phyloP scores from a whole-genome alignment of 64 coral and sea anemone species.

The Trachythela sp. region DNA sequence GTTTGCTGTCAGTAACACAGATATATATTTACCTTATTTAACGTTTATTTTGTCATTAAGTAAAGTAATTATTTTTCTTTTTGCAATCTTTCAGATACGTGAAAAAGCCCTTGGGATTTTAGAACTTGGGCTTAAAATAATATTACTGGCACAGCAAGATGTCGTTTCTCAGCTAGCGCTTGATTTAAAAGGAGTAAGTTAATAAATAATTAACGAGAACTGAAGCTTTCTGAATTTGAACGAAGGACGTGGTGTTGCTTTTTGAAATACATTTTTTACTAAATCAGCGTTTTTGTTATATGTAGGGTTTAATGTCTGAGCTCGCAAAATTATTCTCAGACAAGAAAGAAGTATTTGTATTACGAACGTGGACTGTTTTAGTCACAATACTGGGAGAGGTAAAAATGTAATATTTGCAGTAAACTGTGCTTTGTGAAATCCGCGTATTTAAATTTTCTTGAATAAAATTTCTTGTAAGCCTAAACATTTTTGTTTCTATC shows the following conservation, averaged over 20 bases:
- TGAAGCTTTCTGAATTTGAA: too few species aligned
- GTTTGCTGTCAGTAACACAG: background rate
- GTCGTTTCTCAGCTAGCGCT: conserved; percentile 43
- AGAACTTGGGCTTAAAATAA: conserved; percentile 49
- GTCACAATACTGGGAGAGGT: conserved; percentile 86
- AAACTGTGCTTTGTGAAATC: background rate
- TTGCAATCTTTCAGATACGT: conserved; percentile 43
- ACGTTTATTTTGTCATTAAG: too few species aligned
- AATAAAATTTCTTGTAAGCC: background rate
- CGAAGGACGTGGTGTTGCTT: too few species aligned
- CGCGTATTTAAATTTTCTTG: background rate
- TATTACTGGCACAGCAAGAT: conserved; percentile 46
- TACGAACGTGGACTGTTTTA: conserved; percentile 72
- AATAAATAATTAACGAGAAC: too few species aligned
- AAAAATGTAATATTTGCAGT: background rate
- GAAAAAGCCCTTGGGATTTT: conserved; percentile 72
- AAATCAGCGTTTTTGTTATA: background rate
- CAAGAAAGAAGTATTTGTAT: conserved; percentile 83
- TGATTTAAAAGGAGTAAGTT: conserved; percentile 57
- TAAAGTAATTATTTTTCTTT: too few species aligned
- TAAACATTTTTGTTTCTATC: background rate
- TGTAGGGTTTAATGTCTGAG: conserved; percentile 55
- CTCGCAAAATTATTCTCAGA: conserved; percentile 62
- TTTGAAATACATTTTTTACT: background rate
- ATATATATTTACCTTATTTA: background rate